phyloP scores from a whole-genome alignment of 2,888 invertebrate species.

The Gandaritis pyraliata region DNA sequence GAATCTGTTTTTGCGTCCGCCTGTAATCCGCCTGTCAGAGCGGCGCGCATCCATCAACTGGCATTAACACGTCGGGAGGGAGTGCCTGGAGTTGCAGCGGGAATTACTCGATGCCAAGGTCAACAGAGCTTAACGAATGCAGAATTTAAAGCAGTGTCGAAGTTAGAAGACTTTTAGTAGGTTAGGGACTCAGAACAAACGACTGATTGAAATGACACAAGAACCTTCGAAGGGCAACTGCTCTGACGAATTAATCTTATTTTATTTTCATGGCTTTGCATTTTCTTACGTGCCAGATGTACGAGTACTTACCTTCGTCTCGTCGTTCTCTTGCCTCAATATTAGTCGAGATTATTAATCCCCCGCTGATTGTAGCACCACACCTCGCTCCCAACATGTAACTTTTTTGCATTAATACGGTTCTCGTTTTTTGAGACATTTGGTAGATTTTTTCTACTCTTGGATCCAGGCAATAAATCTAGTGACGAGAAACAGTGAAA shows the following conservation, averaged over 20 bases:
- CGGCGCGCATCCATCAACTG: constrained; percentile 67
- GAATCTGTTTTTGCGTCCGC: constrained; percentile 55
- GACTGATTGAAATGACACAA: too few relatives aligned
- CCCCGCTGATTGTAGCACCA: constrained; percentile 16
- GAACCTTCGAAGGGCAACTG: too few relatives aligned
- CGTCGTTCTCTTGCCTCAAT: too few relatives aligned
- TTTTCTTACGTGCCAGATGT: too few relatives aligned
- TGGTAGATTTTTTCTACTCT: constrained; percentile 33
- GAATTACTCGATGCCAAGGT: neutral
- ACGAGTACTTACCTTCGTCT: too few relatives aligned
- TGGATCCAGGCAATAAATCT: constrained; percentile 23
- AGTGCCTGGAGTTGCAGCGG: constrained; percentile 36
- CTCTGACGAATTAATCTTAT: too few relatives aligned
- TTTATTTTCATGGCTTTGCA: too few relatives aligned
- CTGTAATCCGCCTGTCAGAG: constrained; percentile 64
- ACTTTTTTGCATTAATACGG: constrained; percentile 42
- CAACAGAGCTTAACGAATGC: too few relatives aligned
- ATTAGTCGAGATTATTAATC: too few relatives aligned
- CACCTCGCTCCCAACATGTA: constrained; percentile 29
- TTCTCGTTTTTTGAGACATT: constrained; percentile 37
- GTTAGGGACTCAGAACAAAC: too few relatives aligned
- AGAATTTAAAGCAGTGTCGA: too few relatives aligned
- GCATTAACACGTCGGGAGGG: constrained; percentile 68
- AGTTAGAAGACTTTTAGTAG: too few relatives aligned
- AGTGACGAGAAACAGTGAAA: constrained; percentile 20